Percentiles rank a stretch among this genome's conserved stretches.
These are phyloP conservation scores for Caradrina clavipalpis DNA, from an alignment of 2,888 invertebrate genomes.

Conservation along the genomic window DNA sequence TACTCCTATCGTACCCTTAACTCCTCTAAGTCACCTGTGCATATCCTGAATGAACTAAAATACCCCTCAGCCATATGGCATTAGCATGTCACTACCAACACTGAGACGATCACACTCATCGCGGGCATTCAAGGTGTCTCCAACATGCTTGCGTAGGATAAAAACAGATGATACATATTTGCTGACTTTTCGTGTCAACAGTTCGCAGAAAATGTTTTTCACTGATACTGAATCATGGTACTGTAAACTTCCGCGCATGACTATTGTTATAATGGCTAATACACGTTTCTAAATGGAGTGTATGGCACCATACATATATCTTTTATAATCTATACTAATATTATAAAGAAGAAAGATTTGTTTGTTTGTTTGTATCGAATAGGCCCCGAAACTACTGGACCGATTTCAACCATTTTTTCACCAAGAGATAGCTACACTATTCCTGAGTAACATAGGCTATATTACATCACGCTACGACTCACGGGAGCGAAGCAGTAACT, in stretches of 20 bases:
- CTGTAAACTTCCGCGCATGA: constrained; percentile 2
- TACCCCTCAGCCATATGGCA: constrained; percentile 5
- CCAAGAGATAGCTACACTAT: no score
- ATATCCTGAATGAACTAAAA: neutral
- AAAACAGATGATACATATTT: constrained; percentile 32
- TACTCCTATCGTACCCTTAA: no score
- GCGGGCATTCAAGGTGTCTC: constrained; percentile 1
- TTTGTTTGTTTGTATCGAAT: no score
- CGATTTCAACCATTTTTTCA: no score
- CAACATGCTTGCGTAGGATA: constrained; percentile 1
- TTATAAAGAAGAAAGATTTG: no score
- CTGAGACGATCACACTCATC: constrained; percentile 11
- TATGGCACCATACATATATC: no score
- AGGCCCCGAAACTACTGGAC: no score
- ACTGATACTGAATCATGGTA: constrained; percentile 8
- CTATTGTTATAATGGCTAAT: neutral
- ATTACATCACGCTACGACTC: no score
- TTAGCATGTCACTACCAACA: constrained; percentile 23
- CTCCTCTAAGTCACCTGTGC: neutral
- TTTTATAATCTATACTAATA: no score
- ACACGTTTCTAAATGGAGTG: neutral
- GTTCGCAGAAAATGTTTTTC: constrained; percentile 24
- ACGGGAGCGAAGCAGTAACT: no score
- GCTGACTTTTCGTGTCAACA: constrained; percentile 11
- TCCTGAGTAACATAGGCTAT: no score